phyloP scores from a whole-genome alignment of 2,888 invertebrate genomes.

The Harpalus rubripes region DNA sequence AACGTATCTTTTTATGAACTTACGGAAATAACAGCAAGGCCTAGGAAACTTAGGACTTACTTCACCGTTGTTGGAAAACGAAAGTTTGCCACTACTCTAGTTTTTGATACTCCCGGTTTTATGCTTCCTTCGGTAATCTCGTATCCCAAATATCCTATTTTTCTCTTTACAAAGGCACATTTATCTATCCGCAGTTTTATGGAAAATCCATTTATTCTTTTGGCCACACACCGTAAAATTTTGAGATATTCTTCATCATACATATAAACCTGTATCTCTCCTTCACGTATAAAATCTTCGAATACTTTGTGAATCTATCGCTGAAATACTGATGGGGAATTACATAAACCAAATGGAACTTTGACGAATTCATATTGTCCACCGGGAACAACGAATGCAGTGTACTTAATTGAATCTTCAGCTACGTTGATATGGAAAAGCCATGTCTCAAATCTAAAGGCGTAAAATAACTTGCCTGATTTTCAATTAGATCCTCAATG shows the following conservation, averaged over 20 bases:
- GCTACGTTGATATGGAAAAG: not conserved
- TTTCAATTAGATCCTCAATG: conserved; percentile 6
- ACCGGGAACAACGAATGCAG: not conserved
- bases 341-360: conserved; percentile 17
- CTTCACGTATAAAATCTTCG: conserved; percentile 5
- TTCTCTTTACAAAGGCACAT: conserved; percentile 1
- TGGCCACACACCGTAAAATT: not conserved
- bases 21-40: not conserved
- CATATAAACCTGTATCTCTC: not conserved
- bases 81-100: not conserved
- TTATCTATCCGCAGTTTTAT: not conserved
- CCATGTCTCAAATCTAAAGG: not conserved
- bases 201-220: conserved; percentile 11
- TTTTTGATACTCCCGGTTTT: conserved; percentile 4
- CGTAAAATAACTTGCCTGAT: not conserved
- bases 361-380: not conserved
- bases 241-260: not conserved
- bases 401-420: not conserved
- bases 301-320: conserved; percentile 1
- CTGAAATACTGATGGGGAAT: conserved; percentile 13
- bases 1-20: not conserved
- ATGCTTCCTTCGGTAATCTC: conserved; percentile 2
- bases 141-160: conserved; percentile 11
- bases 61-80: not conserved
- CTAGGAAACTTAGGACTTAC: not conserved